These are phyloP conservation scores for Petaurus breviceps DNA, from an alignment of 2,113 vertebrate species.

Conservation along the genomic window DNA sequence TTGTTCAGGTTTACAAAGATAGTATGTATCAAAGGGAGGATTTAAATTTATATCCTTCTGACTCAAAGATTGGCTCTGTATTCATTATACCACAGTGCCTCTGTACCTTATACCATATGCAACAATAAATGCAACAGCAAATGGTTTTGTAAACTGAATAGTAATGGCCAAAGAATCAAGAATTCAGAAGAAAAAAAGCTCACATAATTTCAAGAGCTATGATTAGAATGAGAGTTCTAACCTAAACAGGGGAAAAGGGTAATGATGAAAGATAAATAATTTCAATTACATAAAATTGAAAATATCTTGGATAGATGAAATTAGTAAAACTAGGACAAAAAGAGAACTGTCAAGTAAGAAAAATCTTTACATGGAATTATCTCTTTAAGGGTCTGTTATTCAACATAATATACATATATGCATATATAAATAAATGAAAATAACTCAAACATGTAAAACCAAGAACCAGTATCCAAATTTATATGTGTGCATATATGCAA, in stretches of 20 bases:
- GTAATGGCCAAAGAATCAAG: not conserved
- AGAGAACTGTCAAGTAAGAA: not conserved
- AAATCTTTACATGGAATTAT: not conserved
- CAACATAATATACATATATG: not conserved
- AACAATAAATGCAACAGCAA: not conserved
- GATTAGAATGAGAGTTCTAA: not conserved
- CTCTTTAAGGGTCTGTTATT: not conserved
- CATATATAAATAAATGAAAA: not conserved
- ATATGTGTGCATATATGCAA: not conserved
- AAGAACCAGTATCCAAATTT: not conserved
- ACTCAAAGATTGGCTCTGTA: not conserved
- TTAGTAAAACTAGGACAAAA: not conserved
- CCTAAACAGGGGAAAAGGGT: not conserved
- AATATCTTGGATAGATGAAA: not conserved
- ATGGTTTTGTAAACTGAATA: not conserved
- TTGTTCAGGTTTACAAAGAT: not conserved
- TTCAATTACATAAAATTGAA: not conserved
- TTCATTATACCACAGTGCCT: not conserved
- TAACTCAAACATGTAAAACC: not conserved
- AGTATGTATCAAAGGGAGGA: not conserved
- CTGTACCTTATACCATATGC: not conserved
- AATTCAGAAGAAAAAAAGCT: not conserved
- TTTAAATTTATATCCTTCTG: not conserved
- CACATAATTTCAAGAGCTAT: not conserved
- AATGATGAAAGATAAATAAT: not conserved